Conservation (phyloP, 2,113 vertebrate genomes). For the Procavia capensis region DNA sequence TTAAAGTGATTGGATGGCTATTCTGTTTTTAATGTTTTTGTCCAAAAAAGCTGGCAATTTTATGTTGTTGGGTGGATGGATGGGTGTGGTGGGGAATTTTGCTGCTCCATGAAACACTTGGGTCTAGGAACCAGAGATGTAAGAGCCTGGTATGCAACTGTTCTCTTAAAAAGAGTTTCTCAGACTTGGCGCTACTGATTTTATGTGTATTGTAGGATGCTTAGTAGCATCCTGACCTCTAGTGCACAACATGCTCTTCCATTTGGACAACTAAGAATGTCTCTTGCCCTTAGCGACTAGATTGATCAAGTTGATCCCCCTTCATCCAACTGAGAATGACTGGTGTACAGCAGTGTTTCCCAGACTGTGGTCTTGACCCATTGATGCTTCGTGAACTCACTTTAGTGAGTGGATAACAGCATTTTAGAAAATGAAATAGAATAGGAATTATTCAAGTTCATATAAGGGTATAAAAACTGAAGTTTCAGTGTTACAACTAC, state of each 20-base stretch:
- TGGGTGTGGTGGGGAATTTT: neutral
- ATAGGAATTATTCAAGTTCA: neutral
- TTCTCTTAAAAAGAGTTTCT: neutral
- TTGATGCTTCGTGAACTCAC: neutral
- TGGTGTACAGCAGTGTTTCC: neutral
- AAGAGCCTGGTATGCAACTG: neutral
- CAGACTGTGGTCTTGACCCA: neutral
- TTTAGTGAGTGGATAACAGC: neutral
- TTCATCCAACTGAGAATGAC: neutral
- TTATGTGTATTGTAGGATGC: neutral
- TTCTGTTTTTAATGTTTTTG: conserved; percentile 43
- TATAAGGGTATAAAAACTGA: neutral
- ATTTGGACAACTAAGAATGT: neutral
- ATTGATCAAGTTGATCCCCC: too few species aligned
- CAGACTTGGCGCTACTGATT: neutral
- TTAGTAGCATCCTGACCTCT: neutral
- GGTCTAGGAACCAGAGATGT: neutral
- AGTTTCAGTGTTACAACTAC: neutral
- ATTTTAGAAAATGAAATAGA: neutral
- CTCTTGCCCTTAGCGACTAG: neutral
- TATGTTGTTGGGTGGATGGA: too few species aligned
- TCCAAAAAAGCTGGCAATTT: conserved; percentile 20
- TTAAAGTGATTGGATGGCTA: neutral
- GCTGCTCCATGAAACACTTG: neutral
- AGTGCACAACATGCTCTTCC: neutral